Percentiles rank a stretch among this genome's conserved stretches.
Evolutionary conservation across 2,888 invertebrate species (phyloP).

Genomic region (Amphiduros pacificus): DNA sequence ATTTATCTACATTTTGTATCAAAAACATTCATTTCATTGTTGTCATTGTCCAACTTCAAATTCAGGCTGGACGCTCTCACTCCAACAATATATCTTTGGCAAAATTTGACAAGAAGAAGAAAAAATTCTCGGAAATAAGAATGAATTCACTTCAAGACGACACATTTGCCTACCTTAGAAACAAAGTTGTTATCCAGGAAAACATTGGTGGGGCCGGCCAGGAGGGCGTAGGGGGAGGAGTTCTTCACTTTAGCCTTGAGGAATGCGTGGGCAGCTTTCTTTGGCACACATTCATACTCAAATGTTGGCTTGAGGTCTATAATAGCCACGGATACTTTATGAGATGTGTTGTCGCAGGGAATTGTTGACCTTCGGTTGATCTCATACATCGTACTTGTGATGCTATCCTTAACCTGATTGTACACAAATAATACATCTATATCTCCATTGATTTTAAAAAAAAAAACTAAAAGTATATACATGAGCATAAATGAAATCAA

Average conservation of each 20-base stretch:
- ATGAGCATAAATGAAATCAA: no score
- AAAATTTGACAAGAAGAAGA: no score
- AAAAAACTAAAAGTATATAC: no score
- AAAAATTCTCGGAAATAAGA: no score
- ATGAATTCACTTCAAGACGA: no score
- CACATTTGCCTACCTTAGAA: conserved; percentile 44
- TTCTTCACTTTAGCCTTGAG: conserved; percentile 58
- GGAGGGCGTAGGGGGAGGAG: conserved; percentile 53
- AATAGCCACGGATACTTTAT: conserved; percentile 55
- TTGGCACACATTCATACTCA: conserved; percentile 58
- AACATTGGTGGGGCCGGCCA: conserved; percentile 58
- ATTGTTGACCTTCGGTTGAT: conserved; percentile 55
- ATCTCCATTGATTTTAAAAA: no score
- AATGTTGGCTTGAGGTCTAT: conserved; percentile 56
- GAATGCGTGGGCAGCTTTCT: conserved; percentile 54
- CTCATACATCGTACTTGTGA: conserved; percentile 56
- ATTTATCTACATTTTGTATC: no score
- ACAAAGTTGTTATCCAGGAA: conserved; percentile 62
- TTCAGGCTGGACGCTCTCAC: no score
- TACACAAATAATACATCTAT: no score
- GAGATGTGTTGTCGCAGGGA: conserved; percentile 53
- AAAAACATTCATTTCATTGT: no score
- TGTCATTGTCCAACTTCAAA: no score
- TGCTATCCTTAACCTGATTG: conserved; percentile 51
- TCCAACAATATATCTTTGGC: no score